Base-by-base conservation (phyloP, 2,888 invertebrate genomes). In the Drosophila merina region DNA sequence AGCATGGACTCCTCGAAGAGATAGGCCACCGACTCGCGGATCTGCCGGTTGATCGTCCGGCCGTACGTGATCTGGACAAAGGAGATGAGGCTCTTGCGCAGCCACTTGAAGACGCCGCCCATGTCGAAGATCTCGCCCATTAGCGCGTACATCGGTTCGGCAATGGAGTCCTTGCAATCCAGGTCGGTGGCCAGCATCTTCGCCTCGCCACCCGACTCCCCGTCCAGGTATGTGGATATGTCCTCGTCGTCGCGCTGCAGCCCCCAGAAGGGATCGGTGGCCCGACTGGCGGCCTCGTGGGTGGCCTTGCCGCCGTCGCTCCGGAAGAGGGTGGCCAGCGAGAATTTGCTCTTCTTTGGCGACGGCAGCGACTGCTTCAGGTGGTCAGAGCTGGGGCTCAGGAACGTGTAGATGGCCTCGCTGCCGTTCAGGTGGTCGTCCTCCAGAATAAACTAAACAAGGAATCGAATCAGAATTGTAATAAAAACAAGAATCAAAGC, bases 41-140 rank as follows among this genome's bases (percentile, higher is more conserved):
- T 95, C 93, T 97, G 97, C 75, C 97, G 94, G 90, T 97, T 98
- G 48, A 98, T 98, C 62, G 97, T 97, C 71, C 97, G 93, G n/a
- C 97, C 97, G 89, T 97, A 97, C 0, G 97, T 96, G 66, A 97
- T 95, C 92, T 97, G 97, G 26, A 98, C 97, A 92, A 98, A 97
- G 2, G 96, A 96, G 78, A 98, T 97, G 20, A 98, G 93, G 25
- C 97, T 97, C 89, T 96, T 95, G 74, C 98, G 92, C 30, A 98
- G 93, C 95, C 97, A 97, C 56, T 96, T 95, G 89, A 97, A 97
- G 30, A 97, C 95, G 0, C 97, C 97, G 55, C 96, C 93, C 93
- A 97, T 95, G 89, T 98, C 97, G 89, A 97, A 98, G 77, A 98
- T 94, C 93, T 98, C 98, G 70, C 96, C 96, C 79, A 98, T 93